These are phyloP conservation scores for Poeciliopsis turneri DNA, from an alignment of 2,797 vertebrate genomes.

Conservation along the genomic window DNA sequence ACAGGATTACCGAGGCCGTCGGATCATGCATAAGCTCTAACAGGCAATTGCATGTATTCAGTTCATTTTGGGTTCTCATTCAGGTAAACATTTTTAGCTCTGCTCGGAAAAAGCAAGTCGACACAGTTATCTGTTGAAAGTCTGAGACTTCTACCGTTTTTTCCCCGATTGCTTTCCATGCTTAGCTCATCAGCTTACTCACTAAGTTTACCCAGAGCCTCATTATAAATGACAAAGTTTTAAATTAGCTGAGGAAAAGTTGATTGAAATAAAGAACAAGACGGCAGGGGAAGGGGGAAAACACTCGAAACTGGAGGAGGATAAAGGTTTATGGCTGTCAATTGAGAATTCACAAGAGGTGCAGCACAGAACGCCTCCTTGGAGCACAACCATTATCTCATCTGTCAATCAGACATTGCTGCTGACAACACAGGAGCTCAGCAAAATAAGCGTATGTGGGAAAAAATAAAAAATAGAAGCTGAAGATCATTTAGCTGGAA, in stretches of 20 bases:
- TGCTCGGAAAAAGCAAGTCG: neutral
- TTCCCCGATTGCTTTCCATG: neutral
- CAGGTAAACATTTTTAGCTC: neutral
- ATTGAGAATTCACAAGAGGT: constrained; percentile 66
- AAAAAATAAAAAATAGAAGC: neutral
- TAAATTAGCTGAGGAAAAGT: neutral
- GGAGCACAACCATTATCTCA: constrained; percentile 38
- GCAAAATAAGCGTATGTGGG: neutral
- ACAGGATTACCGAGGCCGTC: neutral
- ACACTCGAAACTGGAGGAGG: constrained; percentile 22
- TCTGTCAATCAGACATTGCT: constrained; percentile 48
- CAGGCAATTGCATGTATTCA: neutral
- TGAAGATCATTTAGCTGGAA: neutral
- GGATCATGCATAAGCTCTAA: neutral
- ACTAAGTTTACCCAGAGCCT: neutral
- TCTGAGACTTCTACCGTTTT: neutral
- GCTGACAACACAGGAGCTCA: neutral
- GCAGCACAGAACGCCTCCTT: constrained; percentile 35
- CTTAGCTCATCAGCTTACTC: neutral
- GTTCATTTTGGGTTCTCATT: neutral
- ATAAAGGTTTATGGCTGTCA: constrained; percentile 38
- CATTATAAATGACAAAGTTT: neutral
- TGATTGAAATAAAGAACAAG: neutral
- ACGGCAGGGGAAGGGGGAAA: neutral
- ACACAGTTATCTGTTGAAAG: neutral